A percentile compares a stretch with the other conserved stretches of the same genome.
Conservation (phyloP, 2,797 vertebrate genomes). For the Chaetophractus vellerosus region DNA sequence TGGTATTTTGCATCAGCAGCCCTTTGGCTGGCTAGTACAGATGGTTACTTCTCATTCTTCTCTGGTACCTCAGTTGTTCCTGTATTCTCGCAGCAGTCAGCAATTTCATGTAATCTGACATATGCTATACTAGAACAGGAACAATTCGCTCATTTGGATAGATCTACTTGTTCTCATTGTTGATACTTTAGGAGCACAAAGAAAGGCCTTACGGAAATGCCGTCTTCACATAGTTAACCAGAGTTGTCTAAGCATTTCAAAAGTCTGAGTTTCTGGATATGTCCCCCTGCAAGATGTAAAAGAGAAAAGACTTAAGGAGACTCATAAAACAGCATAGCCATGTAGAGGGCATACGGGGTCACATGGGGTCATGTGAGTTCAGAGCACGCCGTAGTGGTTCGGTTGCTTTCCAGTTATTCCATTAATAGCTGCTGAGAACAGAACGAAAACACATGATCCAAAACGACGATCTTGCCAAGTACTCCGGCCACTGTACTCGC, state of each 20-base stretch:
- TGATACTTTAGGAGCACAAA: neutral
- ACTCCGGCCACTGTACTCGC: constrained; percentile 27
- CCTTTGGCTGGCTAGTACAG: too few relatives aligned
- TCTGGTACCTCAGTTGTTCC: neutral
- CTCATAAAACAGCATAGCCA: neutral
- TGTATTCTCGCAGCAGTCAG: neutral
- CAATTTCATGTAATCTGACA: neutral
- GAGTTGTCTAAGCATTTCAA: neutral
- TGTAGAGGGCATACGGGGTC: constrained; percentile 61
- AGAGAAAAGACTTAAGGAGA: neutral
- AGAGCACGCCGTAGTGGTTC: neutral
- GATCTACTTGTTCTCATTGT: neutral
- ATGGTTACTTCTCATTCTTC: neutral
- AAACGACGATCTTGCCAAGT: neutral
- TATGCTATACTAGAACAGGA: neutral
- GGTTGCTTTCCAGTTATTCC: constrained; percentile 68
- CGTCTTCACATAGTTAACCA: neutral
- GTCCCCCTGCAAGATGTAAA: neutral
- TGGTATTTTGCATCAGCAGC: too few relatives aligned
- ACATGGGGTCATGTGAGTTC: constrained; percentile 63
- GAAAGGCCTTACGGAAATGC: neutral
- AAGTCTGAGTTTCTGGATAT: neutral
- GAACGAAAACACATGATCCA: neutral
- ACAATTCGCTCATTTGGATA: neutral
- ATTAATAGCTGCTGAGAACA: constrained; percentile 67